These are phyloP conservation scores for Sarotherodon lohbergeri DNA, from an alignment of 2,113 vertebrate species.

Conservation along the genomic window DNA sequence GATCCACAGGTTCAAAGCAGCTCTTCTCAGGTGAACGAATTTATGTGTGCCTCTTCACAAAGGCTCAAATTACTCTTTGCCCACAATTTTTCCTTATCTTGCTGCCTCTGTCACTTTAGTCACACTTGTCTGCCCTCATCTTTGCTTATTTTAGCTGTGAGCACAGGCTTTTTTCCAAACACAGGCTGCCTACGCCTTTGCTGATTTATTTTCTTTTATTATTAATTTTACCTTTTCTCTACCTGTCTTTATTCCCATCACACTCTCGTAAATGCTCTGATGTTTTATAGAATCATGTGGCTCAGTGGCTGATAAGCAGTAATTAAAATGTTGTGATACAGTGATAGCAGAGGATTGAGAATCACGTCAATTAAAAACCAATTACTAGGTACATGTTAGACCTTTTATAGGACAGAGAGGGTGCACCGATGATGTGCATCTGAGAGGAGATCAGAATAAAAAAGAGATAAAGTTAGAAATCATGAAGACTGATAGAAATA, in stretches of 20 bases:
- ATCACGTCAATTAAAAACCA: constrained; percentile 47
- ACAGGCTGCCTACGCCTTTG: not conserved
- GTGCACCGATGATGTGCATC: not conserved
- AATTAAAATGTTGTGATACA: constrained; percentile 45
- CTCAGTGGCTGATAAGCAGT: constrained; percentile 31
- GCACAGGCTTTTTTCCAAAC: not conserved
- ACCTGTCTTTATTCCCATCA: not conserved
- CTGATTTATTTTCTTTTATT: constrained; percentile 11
- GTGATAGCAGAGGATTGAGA: constrained; percentile 26
- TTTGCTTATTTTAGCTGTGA: not conserved
- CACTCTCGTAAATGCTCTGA: not conserved
- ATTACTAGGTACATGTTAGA: constrained; percentile 37
- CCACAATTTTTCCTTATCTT: constrained; percentile 25
- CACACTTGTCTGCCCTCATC: not conserved
- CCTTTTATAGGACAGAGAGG: constrained; percentile 23
- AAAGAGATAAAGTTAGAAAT: not conserved
- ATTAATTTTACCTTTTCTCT: not conserved
- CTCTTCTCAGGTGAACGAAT: constrained; percentile 36
- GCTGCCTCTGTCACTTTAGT: not conserved
- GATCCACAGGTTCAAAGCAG: constrained; percentile 16
- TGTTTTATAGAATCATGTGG: constrained; percentile 13
- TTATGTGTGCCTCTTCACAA: constrained; percentile 4
- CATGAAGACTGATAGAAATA: not conserved
- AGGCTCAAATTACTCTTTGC: constrained; percentile 15
- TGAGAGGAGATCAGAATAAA: not conserved